Evolutionary conservation across 2,797 vertebrate species (phyloP).

Genomic region (Rachycentron canadum): DNA sequence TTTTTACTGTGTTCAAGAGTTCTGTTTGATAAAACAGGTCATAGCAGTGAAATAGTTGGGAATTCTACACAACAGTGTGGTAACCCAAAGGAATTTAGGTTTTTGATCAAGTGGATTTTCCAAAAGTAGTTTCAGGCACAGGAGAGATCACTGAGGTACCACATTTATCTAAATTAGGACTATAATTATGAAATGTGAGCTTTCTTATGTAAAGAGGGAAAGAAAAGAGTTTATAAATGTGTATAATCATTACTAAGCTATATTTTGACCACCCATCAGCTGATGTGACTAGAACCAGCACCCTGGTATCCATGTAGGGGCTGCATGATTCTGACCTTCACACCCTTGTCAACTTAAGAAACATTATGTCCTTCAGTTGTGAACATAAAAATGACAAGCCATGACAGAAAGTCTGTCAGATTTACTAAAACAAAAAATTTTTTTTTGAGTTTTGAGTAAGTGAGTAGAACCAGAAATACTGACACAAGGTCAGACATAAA

Average conservation of each 20-base stretch:
- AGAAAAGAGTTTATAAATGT: neutral
- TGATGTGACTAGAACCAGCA: conserved; percentile 2
- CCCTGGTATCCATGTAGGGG: neutral
- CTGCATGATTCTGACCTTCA: conserved; percentile 8
- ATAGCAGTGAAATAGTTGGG: neutral
- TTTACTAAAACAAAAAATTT: conserved; percentile 20
- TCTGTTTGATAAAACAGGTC: conserved; percentile 25
- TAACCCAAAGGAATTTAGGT: conserved; percentile 15
- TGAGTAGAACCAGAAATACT: conserved; percentile 24
- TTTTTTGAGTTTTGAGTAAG: no score
- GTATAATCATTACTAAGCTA: neutral
- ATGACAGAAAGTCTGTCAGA: conserved; percentile 13
- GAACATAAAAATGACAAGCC: conserved; percentile 8
- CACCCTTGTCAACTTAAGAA: conserved; percentile 18
- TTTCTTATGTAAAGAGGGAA: neutral
- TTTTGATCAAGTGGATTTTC: conserved; percentile 18
- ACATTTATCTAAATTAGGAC: neutral
- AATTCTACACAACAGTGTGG: conserved; percentile 6
- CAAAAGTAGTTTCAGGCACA: conserved; percentile 34
- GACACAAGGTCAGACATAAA: conserved; percentile 14
- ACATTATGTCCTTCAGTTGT: conserved; percentile 6
- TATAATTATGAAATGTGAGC: neutral
- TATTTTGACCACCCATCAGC: neutral
- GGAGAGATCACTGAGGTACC: conserved; percentile 23
- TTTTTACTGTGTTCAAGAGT: conserved; percentile 5